A percentile compares a stretch with the other conserved stretches of the same genome.
These are phyloP conservation scores for Musca vetustissima DNA, from an alignment of 1,140 invertebrate genomes.

Conservation along the genomic window DNA sequence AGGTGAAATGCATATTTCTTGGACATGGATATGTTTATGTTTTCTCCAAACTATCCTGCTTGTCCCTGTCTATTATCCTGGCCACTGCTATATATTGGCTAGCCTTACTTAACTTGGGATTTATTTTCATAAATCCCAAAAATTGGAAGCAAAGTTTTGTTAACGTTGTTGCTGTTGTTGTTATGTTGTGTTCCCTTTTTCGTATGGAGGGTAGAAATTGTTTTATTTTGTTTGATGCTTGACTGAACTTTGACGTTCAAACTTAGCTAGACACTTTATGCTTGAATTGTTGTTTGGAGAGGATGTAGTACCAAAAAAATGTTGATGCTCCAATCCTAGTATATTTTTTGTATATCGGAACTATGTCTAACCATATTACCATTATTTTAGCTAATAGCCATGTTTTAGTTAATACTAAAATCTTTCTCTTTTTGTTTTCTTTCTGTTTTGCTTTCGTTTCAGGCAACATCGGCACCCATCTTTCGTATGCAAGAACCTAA, in stretches of 20 bases:
- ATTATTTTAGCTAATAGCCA: not conserved
- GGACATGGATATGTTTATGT: not conserved
- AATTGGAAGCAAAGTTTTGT: too few species aligned
- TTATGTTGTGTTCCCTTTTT: not conserved
- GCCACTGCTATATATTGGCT: not conserved
- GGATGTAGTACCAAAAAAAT: too few species aligned
- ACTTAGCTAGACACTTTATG: too few species aligned
- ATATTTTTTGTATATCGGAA: not conserved
- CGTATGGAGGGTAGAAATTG: not conserved
- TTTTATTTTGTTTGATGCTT: conserved; percentile 9
- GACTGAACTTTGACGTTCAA: not conserved
- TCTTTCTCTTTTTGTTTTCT: conserved; percentile 2
- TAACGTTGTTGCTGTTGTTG: too few species aligned
- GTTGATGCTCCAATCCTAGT: not conserved
- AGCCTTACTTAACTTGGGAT: too few species aligned
- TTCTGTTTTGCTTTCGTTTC: conserved; percentile 33
- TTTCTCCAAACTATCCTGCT: not conserved
- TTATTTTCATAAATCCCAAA: too few species aligned
- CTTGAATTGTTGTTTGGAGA: not conserved
- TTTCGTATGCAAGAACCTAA: conserved; percentile 63
- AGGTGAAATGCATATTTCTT: conserved; percentile 2
- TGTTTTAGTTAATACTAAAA: not conserved
- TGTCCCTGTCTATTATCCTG: not conserved
- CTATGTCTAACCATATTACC: not conserved
- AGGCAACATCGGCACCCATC: conserved; percentile 59